Base-by-base conservation (phyloP, 2,888 invertebrate species). In the Lysandra coridon region DNA sequence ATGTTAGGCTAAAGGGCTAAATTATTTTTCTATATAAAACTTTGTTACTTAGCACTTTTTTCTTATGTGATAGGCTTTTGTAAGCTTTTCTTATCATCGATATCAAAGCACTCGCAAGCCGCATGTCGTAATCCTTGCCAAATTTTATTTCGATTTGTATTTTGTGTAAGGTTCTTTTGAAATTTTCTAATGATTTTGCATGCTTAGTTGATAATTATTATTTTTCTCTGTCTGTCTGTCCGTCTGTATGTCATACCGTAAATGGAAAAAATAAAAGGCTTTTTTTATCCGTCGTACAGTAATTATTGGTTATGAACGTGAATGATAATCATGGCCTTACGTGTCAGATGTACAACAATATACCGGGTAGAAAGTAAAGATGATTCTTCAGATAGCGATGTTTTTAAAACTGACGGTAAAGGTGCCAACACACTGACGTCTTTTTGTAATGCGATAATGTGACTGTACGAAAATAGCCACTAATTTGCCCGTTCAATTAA, bases 351-450 rank as follows among this genome's bases (percentile, higher is more conserved):
- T 76, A 76, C 53, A 57, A 57, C 76, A 76, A 37, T 76, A n/a
- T 53, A 76, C 53, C 76, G 75, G 14, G 76, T 76, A 76, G 76
- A 76, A 76, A 76, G 76, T 76, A 76, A 76, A 57, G 57, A 76
- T 76, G 76, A 76, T 76, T 76, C 76, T 76, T 76, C 76, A 57
- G 76, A 76, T 76, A 76, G 57, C 53, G 37, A 53, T 40, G 74
- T 74, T 74, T 74, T 44, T 30, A 49, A 76, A 76, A 76, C 53
- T 17, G 14, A 30, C 33, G 14, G 57, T 76, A 53, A 57, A 53
- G 76, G 30, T 57, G 23, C 17, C 17, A 33, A 53, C 33, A 76
- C 76, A 76, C 57, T 76, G 5, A 5, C 76, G 33, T 0, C 3
- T 12, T 64, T 30, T 30, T 23, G 64, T 64, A 62, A 23, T 62